Conservation (phyloP, 2,113 vertebrate genomes). For the Enhydra lutris region DNA sequence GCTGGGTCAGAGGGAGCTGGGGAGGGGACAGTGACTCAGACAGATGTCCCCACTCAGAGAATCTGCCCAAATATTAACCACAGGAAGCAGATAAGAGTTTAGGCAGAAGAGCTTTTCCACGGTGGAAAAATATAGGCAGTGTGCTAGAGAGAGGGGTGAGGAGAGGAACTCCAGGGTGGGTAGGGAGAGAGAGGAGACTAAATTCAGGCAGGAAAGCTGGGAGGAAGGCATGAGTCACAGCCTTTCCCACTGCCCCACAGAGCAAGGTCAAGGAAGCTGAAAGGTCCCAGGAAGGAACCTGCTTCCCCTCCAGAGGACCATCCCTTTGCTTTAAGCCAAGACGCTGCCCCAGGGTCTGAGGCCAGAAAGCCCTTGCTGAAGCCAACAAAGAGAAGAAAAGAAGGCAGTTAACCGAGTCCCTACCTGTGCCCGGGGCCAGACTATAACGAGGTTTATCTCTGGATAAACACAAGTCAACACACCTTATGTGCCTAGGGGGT, state of each 20-base stretch:
- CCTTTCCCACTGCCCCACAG: not conserved
- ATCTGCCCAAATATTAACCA: not conserved
- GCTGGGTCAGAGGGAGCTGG: not conserved
- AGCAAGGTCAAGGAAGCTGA: not conserved
- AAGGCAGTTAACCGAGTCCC: not conserved
- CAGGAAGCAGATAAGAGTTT: conserved; percentile 41
- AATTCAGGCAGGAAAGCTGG: not conserved
- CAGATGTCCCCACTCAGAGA: not conserved
- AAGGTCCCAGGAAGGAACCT: not conserved
- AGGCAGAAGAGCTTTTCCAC: not conserved
- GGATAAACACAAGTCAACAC: not conserved
- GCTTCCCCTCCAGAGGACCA: not conserved
- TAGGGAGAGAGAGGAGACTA: not conserved
- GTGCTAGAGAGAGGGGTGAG: not conserved
- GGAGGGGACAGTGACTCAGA: conserved; percentile 43
- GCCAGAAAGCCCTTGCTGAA: not conserved
- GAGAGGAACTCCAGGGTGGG: not conserved
- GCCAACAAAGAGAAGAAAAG: not conserved
- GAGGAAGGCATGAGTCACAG: not conserved
- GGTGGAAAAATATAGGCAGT: not conserved
- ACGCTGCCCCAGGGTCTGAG: not conserved
- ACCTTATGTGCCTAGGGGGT: not conserved
- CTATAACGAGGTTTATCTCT: not conserved
- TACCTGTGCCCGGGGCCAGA: not conserved
- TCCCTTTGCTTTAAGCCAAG: not conserved